These are phyloP conservation scores for Chloroceryle aenea DNA, from an alignment of 2,113 vertebrate species.

Conservation along the genomic window DNA sequence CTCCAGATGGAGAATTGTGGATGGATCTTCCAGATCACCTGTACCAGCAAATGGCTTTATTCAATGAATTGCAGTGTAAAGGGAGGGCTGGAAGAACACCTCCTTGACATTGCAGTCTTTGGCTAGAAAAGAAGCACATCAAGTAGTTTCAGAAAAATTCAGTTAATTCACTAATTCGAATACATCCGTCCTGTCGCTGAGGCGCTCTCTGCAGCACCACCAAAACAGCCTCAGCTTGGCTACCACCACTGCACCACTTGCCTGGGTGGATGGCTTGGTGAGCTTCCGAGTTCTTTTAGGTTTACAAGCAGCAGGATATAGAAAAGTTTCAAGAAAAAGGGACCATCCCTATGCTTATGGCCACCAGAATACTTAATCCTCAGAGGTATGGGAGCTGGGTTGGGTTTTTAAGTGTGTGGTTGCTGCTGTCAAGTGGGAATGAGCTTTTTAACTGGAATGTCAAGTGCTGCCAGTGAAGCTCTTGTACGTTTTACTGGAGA, in stretches of 20 bases:
- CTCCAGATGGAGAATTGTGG: not conserved
- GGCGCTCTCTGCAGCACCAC: not conserved
- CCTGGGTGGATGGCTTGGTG: accelerated
- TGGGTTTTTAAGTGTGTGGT: not conserved
- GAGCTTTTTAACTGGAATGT: not conserved
- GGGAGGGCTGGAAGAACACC: not conserved
- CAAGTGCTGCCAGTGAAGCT: not conserved
- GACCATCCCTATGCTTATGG: accelerated
- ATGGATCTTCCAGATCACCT: not conserved
- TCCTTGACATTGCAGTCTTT: not conserved
- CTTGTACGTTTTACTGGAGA: not conserved
- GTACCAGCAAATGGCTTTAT: not conserved
- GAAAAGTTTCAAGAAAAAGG: not conserved
- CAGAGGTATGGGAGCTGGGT: not conserved
- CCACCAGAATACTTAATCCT: not conserved
- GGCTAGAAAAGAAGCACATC: not conserved
- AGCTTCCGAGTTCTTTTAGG: not conserved
- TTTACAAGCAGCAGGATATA: accelerated
- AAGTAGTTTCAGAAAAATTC: not conserved
- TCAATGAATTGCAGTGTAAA: accelerated
- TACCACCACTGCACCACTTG: not conserved
- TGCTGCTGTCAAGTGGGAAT: not conserved
- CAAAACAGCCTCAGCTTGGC: not conserved
- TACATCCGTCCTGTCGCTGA: not conserved
- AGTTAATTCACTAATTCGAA: not conserved